Base-by-base conservation (phyloP, 2,113 vertebrate species). In the Tretioscincus oriximinensis region DNA sequence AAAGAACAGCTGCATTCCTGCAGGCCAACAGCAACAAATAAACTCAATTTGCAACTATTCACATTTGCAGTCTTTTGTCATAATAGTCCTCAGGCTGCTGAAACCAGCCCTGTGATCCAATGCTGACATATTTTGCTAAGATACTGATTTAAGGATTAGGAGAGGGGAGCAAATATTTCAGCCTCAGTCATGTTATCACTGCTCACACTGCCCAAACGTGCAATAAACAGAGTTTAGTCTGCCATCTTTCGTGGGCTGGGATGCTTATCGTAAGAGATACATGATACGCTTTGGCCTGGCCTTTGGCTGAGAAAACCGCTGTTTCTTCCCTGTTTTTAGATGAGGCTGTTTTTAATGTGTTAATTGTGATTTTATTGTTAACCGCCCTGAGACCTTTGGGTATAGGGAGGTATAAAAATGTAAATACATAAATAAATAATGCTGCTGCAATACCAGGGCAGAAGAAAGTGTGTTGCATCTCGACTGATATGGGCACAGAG, bases 1-100 rank as follows among this genome's bases (percentile, higher is more conserved):
- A 80, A 75, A 7, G 3, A 80, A 74, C 1, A 60, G 2, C 66
- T 78, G 3, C 51, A 22, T 1, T 85, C 3, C 7, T 45, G 73
- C 47, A 80, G 68, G 81, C 54, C 10, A 84, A 0, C 22, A 80
- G 58, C 9, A 68, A 8, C 20, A 9, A 28, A 85, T 80, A 76
- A 60, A 24, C 9, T 83, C 77, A 63, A 28, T 49, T 41, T 68
- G 4, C 14, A 74, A 10, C 5, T 71, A 41, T 86, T 76, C 28
- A 24, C 72, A 66, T 24, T 3, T 9, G 60, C 35, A 66, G 0
- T 81, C 1, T 75, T 88, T 76, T 45, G 21, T 73, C 16, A 63
- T 21, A 41, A 73, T 51, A 78, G 70, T 51, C 16, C 29, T 77
- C 73, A 80, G 49, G 79, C 3, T 72, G 0, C 3, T 21, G 26